Conservation (phyloP, 35 echinoderm and acorn worm genomes). For the Acanthaster planci region DNA sequence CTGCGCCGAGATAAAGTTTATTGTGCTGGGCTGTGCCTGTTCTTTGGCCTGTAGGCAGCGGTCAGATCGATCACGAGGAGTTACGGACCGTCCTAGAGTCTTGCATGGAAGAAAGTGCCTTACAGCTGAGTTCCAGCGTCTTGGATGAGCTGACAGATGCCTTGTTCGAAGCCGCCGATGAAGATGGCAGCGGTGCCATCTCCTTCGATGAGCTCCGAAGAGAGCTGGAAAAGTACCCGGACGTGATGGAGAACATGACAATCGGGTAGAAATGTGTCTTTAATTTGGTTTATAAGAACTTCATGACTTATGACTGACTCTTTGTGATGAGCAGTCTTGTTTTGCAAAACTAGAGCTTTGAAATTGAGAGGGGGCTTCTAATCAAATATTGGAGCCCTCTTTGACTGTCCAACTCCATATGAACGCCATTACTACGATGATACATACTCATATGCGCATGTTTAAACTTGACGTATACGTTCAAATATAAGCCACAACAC, state of each 20-base stretch:
- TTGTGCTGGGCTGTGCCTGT: no score
- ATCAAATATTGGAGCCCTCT: no score
- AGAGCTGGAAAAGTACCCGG: conserved; percentile 90
- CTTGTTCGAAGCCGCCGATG: conserved; percentile 91
- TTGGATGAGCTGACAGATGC: conserved; percentile 78
- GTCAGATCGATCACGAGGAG: conserved; percentile 81
- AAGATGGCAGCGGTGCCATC: conserved; percentile 84
- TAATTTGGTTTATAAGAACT: not conserved
- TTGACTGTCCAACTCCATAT: no score
- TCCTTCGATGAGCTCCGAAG: conserved; percentile 90
- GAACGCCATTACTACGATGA: no score
- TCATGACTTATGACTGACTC: no score
- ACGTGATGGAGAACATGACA: conserved; percentile 98
- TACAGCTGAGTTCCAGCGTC: conserved; percentile 72
- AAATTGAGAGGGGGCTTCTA: no score
- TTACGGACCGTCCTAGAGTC: conserved; percentile 79
- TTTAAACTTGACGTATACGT: no score
- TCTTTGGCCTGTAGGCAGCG: conserved; percentile 66
- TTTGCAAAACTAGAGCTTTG: no score
- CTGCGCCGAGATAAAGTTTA: no score
- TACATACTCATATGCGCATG: no score
- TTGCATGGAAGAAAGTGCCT: conserved; percentile 93
- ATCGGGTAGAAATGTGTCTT: conserved; percentile 65
- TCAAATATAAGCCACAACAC: no score
- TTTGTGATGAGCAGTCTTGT: no score